Conservation (phyloP, 2,113 vertebrate species). For the Halcyon malimbica region DNA sequence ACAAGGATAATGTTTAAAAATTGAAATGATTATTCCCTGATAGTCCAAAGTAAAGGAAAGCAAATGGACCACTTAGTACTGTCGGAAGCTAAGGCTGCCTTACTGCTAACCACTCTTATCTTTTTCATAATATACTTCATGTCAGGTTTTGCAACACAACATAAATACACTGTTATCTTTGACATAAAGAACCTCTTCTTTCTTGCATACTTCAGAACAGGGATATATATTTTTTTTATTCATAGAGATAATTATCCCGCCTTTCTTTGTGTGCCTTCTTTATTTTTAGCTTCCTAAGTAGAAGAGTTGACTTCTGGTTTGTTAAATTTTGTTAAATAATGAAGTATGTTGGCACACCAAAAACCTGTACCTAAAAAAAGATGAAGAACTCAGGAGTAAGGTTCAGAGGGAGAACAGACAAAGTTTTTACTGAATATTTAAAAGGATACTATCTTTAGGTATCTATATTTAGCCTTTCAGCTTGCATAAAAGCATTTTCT, state of each 20-base stretch:
- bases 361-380: slow-evolving; percentile 57
- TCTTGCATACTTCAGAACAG: background rate
- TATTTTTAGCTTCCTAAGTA: slow-evolving; percentile 31
- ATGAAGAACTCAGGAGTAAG: slow-evolving; percentile 28
- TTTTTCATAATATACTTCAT: background rate
- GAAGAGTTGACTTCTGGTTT: slow-evolving; percentile 36
- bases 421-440: slow-evolving; percentile 63
- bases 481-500: slow-evolving; percentile 26
- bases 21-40: background rate
- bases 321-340: slow-evolving; percentile 63
- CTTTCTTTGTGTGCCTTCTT: background rate
- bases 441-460: slow-evolving; percentile 63
- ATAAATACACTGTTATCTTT: background rate
- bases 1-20: background rate
- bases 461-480: slow-evolving; percentile 45
- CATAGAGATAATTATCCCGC: background rate
- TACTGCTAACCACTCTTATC: background rate
- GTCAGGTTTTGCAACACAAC: background rate
- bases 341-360: slow-evolving; percentile 38
- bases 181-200: background rate
- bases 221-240: background rate
- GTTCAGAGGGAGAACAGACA: slow-evolving; percentile 48
- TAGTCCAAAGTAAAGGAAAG: background rate
- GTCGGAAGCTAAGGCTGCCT: background rate
- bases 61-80: background rate